Evolutionary conservation across 1,140 invertebrate species (phyloP).

Genomic region (Dufourea novaeangliae): DNA sequence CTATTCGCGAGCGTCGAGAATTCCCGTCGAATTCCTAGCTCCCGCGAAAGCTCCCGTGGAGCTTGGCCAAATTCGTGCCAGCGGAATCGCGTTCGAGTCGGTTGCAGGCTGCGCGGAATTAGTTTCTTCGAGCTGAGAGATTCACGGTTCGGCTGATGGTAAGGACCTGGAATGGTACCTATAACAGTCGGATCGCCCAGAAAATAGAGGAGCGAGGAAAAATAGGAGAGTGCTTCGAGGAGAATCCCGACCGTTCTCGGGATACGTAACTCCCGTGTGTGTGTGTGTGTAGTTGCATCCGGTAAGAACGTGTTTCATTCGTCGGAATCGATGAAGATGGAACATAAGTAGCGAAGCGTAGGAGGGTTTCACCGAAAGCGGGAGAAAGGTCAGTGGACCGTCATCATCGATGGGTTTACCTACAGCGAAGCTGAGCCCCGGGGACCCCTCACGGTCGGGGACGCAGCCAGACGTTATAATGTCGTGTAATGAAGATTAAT

Average conservation of each 20-base stretch:
- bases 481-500: conserved; percentile 79
- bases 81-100: background rate
- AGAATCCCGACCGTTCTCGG: too few relatives aligned
- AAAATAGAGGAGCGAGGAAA: too few relatives aligned
- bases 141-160: background rate
- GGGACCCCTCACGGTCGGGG: conserved; percentile 23
- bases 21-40: background rate
- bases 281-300: too few relatives aligned
- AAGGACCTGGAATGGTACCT: too few relatives aligned
- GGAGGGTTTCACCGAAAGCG: conserved; percentile 28
- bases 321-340: background rate
- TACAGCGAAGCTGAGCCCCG: conserved; percentile 28
- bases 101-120: conserved; percentile 3
- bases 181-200: too few relatives aligned
- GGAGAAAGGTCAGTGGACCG: conserved; percentile 31
- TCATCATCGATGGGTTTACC: conserved; percentile 51
- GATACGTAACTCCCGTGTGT: too few relatives aligned
- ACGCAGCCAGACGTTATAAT: conserved; percentile 61
- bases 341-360: conserved; percentile 13
- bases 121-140: background rate
- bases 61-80: background rate
- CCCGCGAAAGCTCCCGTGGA: background rate
- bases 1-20: conserved; percentile 8
- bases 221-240: too few relatives aligned
- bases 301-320: too few relatives aligned